Evolutionary conservation across 1,140 invertebrate species (phyloP).

Genomic region (Dreissena rostriformis): DNA sequence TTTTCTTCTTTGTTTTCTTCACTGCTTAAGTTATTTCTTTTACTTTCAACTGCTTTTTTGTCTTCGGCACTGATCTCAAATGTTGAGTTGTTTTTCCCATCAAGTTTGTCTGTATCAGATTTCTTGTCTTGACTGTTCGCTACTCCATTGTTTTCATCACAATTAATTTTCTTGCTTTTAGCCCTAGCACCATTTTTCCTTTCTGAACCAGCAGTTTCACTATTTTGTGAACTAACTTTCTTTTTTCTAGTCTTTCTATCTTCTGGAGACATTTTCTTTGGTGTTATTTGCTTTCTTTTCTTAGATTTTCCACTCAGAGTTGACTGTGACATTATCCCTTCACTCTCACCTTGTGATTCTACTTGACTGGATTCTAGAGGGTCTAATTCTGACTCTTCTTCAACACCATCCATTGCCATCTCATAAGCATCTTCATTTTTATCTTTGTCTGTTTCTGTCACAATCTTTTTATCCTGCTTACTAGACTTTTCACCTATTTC

Average conservation of each 20-base stretch:
- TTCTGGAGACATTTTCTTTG: slow-evolving; percentile 59
- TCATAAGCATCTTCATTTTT: too few species aligned
- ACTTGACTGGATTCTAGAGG: too few species aligned
- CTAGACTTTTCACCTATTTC: too few species aligned
- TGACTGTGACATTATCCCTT: background rate
- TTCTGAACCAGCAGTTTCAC: background rate
- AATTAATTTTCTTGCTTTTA: slow-evolving; percentile 33
- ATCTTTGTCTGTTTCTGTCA: too few species aligned
- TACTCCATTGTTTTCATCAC: slow-evolving; percentile 28
- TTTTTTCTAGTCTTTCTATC: slow-evolving; percentile 18
- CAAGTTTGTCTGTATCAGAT: background rate
- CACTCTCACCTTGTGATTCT: slow-evolving; percentile 7
- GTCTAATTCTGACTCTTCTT: background rate
- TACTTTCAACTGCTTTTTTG: background rate
- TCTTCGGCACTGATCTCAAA: too few species aligned
- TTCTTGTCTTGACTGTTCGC: slow-evolving; percentile 11
- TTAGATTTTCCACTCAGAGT: slow-evolving; percentile 41
- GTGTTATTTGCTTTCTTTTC: slow-evolving; percentile 65
- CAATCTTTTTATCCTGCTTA: too few species aligned
- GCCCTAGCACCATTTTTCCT: slow-evolving; percentile 16
- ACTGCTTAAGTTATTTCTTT: background rate
- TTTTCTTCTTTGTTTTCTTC: background rate
- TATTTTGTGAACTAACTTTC: background rate
- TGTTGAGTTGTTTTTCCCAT: background rate
- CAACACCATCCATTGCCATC: too few species aligned